These are phyloP conservation scores for Phymanthus crucifer DNA, from an alignment of 92 coral and sea anemone species.

Conservation along the genomic window DNA sequence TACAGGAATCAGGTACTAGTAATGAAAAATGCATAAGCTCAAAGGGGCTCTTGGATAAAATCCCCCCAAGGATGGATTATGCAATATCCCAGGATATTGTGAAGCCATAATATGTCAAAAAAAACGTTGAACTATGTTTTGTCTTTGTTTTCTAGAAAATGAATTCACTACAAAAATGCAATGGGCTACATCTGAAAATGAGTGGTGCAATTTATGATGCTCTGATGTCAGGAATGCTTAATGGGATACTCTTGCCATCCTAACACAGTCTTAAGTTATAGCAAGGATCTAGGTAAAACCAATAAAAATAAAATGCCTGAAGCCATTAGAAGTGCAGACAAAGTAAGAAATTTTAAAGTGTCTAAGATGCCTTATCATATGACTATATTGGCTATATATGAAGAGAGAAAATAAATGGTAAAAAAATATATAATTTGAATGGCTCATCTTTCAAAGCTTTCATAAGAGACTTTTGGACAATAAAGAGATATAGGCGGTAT, in stretches of 20 bases:
- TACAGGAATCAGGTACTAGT: conserved; percentile 42
- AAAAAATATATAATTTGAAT: no score
- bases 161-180: conserved; percentile 2
- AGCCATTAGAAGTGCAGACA: not conserved
- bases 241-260: conserved; percentile 48
- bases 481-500: no score
- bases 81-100: no score
- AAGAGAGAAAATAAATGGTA: no score
- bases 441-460: no score
- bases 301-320: conserved; percentile 28
- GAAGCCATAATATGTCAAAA: not conserved
- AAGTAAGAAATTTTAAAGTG: not conserved
- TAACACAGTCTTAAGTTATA: conserved; percentile 29
- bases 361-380: no score
- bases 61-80: not conserved
- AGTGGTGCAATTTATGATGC: conserved; percentile 49
- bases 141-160: not conserved
- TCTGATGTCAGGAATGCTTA: conserved; percentile 50
- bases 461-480: no score
- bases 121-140: not conserved
- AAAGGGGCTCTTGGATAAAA: no score
- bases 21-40: not conserved
- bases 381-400: no score
- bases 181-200: conserved; percentile 44
- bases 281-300: conserved; percentile 22